Conservation (phyloP, 2,113 vertebrate genomes). For the Kryptolebias marmoratus region DNA sequence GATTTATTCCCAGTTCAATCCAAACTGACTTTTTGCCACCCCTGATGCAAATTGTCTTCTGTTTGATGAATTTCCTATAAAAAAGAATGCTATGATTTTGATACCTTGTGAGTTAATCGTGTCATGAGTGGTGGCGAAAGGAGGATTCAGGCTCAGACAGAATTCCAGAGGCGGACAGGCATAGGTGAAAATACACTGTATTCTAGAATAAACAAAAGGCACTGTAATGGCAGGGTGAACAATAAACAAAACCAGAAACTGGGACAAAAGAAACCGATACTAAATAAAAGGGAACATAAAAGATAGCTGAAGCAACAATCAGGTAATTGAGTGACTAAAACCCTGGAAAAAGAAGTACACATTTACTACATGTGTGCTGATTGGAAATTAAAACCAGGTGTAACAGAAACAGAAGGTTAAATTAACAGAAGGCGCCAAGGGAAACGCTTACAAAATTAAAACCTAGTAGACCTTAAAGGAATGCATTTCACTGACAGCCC, state of each 20-base stretch:
- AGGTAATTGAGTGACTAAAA: neutral
- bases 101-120: conserved; percentile 14
- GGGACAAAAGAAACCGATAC: neutral
- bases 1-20: conserved; percentile 56
- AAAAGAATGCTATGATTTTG: conserved; percentile 18
- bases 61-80: conserved; percentile 27
- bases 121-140: neutral
- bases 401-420: too few species aligned
- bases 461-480: too few species aligned
- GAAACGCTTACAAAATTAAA: too few species aligned
- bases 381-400: too few species aligned
- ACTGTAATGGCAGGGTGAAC: neutral
- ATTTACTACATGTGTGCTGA: neutral
- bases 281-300: neutral
- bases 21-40: conserved; percentile 45
- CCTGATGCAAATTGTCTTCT: conserved; percentile 46
- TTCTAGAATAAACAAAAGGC: neutral
- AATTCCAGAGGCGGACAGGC: neutral
- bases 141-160: neutral
- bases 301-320: neutral
- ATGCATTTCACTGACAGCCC: too few species aligned
- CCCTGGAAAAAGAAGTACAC: neutral
- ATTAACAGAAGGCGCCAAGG: too few species aligned
- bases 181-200: neutral
- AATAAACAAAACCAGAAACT: neutral